Evolutionary conservation across 2,888 invertebrate genomes (phyloP).

Genomic region (Hirtodrosophila alboralis): DNA sequence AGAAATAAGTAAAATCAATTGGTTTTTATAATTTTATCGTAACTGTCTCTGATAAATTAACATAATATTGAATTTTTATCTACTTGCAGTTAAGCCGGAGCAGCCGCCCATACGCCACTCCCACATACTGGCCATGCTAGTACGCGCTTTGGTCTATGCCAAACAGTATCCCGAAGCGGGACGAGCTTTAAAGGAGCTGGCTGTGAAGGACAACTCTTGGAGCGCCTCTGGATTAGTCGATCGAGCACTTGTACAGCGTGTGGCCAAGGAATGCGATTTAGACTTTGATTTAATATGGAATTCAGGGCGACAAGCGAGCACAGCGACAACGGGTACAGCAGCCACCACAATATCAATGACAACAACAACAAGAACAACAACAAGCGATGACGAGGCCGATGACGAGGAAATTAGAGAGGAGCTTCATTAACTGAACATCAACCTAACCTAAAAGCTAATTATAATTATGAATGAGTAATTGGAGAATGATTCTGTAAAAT

Average conservation of each 20-base stretch:
- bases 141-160: conserved; percentile 79
- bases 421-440: conserved; percentile 71
- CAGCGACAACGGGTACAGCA: conserved; percentile 44
- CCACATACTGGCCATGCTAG: conserved; percentile 82
- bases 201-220: conserved; percentile 82
- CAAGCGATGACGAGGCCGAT: conserved; percentile 68
- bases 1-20: too few species aligned
- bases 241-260: conserved; percentile 79
- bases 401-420: conserved; percentile 83
- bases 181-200: conserved; percentile 81
- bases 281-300: conserved; percentile 84
- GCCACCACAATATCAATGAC: conserved; percentile 54
- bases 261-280: conserved; percentile 83
- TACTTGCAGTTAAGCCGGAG: conserved; percentile 81
- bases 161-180: conserved; percentile 83
- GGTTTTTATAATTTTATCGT: too few species aligned
- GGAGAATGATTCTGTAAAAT: too few species aligned
- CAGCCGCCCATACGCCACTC: conserved; percentile 82
- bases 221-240: conserved; percentile 81
- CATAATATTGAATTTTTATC: background rate
- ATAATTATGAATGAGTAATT: too few species aligned
- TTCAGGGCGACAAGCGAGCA: conserved; percentile 66
- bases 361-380: conserved; percentile 35
- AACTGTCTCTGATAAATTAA: too few species aligned
- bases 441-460: too few species aligned